Evolutionary conservation across 2,113 vertebrate genomes (phyloP), one percentile per base, ranked within the genome.

Genomic region (Oriolus oriolus): DNA sequence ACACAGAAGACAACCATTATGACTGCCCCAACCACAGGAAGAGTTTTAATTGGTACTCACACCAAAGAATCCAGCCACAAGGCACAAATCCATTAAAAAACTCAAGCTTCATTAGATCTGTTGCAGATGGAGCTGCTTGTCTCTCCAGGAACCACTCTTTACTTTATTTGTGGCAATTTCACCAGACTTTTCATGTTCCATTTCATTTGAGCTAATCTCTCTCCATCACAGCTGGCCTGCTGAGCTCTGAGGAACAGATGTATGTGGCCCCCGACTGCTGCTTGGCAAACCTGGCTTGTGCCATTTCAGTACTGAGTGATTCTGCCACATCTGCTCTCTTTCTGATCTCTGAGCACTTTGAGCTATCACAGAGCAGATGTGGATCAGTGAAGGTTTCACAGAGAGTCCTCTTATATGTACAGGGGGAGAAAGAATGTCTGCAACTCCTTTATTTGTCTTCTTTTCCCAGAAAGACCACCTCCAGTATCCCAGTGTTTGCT

Each of bases 101-200:
- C 8, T 10, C 50, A 80, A 45, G 39, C 42, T 95, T 93, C 79
- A 86, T 94, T 92, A 96, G 85, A 37, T 92, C 54, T 88, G 47
- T 52, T 96, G 79, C 71, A 94, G 79, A 92, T 92, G 83, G 64
- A 93, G 47, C 50, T 94, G 39, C 68, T 80, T 74, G 76, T 80
- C 94, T 95, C 83, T 93, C 64, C 83, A 81, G 92, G 83, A 96
- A 39, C 39, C 26, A 59, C 54, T 77, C 73, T 90, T 82, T 87
- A 54, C 53, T 68, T 68, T 85, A 84, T 93, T 96, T 94, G 86
- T 89, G 81, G 86, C 76, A 93, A 82, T 94, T 87, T 76, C 28
- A 54, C 44, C 56, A 84, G 47, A 61, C 70, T 95, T 96, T 94
- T 94, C 44, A 87, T 90, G 85, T 95, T 93, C 49, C 42, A 42